Base-by-base conservation (phyloP, 2,888 invertebrate genomes). In the Dryobotodes eremita region DNA sequence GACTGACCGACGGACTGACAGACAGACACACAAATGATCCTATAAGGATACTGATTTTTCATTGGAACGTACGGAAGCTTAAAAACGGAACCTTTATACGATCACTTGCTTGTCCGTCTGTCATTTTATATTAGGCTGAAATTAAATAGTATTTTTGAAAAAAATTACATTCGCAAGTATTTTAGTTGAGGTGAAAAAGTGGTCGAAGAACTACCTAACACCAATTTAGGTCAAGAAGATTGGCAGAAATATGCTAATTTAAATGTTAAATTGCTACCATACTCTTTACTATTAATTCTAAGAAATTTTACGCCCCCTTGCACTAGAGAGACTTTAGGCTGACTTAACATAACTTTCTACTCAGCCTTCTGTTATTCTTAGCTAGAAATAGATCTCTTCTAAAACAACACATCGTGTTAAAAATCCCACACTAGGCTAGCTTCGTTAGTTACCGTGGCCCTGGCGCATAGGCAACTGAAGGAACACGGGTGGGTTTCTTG, bases 281-380 rank as follows among this genome's bases (percentile, higher is more conserved):
- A 6, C 57, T 17, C 61, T 61, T 13, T 2, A 13, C 13, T 57
- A 57, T n/a, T n/a, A 17, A 26, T 26, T 61, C 17, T 61, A 11
- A 2, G 6, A 62, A 20, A 10, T 62, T 61, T 31, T 62, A 31
- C 61, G 1, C 1, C 31, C 20, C 10, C 61, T 42, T 42, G 1
- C 26, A 23, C 26, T 26, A 50, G 15, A 50, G 7, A 61, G 26
- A 17, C 11, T 36, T 61, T 2, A 23, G 42, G 3, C 31, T 72
- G 42, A 31, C 23, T 17, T 46, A n/a, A 76, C 75, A 76, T n/a
- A 46, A 46, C 46, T 46, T 64, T 53, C 23, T 20, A 55, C 46
- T 76, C 8, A 55, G 11, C n/a, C n/a, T n/a, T 31, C 53, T n/a
- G 42, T 62, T 23, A 64, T 31, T 46, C 6, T 23, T 23, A 61